phyloP scores from a whole-genome alignment of 2,113 vertebrate species.

The Nipponia nippon region DNA sequence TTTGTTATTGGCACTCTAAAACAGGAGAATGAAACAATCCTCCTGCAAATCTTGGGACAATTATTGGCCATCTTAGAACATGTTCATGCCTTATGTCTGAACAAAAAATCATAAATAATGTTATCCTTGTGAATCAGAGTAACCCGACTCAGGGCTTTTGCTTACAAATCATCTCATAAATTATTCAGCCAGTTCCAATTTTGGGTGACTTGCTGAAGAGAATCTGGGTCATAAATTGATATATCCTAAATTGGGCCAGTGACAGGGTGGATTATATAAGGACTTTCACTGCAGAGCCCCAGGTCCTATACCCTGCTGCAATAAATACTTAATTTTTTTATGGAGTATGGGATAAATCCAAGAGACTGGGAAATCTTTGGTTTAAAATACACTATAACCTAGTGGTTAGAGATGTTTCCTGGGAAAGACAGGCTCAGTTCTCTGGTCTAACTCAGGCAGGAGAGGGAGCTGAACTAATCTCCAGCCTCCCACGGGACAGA shows the following conservation, averaged over 20 bases:
- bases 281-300: not conserved
- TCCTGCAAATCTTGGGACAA: not conserved
- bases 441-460: not conserved
- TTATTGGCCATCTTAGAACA: not conserved
- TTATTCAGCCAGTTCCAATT: slow-evolving; percentile 23
- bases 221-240: slow-evolving; percentile 37
- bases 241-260: not conserved
- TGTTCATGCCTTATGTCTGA: not conserved
- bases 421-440: not conserved
- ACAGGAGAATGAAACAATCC: not conserved
- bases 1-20: not conserved
- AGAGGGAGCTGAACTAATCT: not conserved
- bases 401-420: not conserved
- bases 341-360: not conserved
- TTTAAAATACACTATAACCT: not conserved
- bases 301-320: not conserved
- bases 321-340: not conserved
- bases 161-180: slow-evolving; percentile 17
- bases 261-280: not conserved
- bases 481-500: not conserved
- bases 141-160: not conserved
- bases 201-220: not conserved
- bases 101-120: not conserved
- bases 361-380: not conserved
- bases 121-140: not conserved